Evolutionary conservation across 2,888 invertebrate species (phyloP), one percentile per base, ranked within the genome.

Genomic region (Acleris sparsana): DNA sequence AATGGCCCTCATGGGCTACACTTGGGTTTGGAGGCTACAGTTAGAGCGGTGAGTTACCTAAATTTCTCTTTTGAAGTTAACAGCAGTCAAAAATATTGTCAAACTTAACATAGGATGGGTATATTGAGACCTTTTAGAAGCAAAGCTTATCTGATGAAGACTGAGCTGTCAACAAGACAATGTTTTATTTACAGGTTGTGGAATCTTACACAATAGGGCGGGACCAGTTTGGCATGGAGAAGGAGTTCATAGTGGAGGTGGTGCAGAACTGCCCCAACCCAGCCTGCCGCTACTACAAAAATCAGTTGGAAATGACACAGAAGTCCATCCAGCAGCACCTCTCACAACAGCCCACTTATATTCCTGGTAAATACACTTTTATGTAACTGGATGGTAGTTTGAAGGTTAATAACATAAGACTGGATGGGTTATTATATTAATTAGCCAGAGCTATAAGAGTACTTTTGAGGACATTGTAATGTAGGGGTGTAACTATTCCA

Each of bases 221-320:
- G 67, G 96, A 96, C 80, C 95, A 96, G 80, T 96, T 96, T 89
- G 96, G 96, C 58, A 97, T 97, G 97, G 97, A 97, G 82, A 97
- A 97, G 77, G 97, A 97, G 79, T 97, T 97, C 77, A 97, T 97
- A 58, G 94, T 97, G 62, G 97, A 97, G 87, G 97, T 97, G 29
- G 97, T 97, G 17, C 97, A 97, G 81, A 97, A 97, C 74, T 97
- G 97, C 76, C 97, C 97, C 0, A 97, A 97, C 85, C 97, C 97
- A 11, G 96, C 97, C 16, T 97, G 97, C 81, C 95, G 97, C 29
- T 97, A 96, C 81, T 97, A 97, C 81, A 97, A 97, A 83, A 97
- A 95, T 80, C 97, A 97, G 81, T 90, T 97, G 85, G 96, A 94
- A 77, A 90, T 94, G 83, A 94, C 94, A 33, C 95, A 95, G 73